Base-by-base conservation (phyloP, 92 coral and sea anemone species). In the Zoanthus gigantus region DNA sequence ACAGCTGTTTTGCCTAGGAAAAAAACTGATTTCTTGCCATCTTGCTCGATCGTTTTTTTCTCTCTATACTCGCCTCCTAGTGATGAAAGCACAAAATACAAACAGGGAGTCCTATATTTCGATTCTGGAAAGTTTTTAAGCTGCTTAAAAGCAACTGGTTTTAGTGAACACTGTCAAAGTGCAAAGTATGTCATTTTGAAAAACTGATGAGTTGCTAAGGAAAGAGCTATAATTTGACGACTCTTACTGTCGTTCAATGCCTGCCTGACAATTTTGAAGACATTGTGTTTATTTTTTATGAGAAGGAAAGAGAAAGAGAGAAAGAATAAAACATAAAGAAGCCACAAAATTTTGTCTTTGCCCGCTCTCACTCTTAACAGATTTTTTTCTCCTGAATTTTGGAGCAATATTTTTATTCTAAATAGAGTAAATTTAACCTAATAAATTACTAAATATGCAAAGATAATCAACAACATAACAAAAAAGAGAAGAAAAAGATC, bases 1-100 rank as follows among this genome's bases (percentile, higher is more conserved):
- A 47, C 61, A 81, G 58, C 85, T 63, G 85, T 66, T 81, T 50
- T 50, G 56, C 56, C 56, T 7, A 7, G 28, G 42, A 74, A 42
- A 11, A 8, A 42, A 46, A 1, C 47, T 74, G 45, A 44, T 7
- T 42, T 18, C n/a, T 23, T 12, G 15, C 23, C 17, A 23, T 4
- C 47, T 57, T 56, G 16, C 18, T n/a, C 46, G 44, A 56, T 12
- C 37, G 15, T 32, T 0, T 13, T 63, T 63, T 9, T 23, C 10
- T 50, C 5, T 50, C 9, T 50, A 50, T 50, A 50, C 56, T 3
- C 12, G 56, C 56, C 12, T 50, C 12, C 56, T 8, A 79, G 31
- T 58, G 37, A 34, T 30, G 17, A 34, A 34, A 44, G 14, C 57
- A 30, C 29, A 42, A 46, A 6, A 47, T 29, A 1, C 29, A 7